A percentile compares a stretch with the other conserved stretches of the same genome.
Evolutionary conservation across 30 jellyfish, hydroid and myxozoan genomes (phyloP).

Genomic region (Mastigias papua): DNA sequence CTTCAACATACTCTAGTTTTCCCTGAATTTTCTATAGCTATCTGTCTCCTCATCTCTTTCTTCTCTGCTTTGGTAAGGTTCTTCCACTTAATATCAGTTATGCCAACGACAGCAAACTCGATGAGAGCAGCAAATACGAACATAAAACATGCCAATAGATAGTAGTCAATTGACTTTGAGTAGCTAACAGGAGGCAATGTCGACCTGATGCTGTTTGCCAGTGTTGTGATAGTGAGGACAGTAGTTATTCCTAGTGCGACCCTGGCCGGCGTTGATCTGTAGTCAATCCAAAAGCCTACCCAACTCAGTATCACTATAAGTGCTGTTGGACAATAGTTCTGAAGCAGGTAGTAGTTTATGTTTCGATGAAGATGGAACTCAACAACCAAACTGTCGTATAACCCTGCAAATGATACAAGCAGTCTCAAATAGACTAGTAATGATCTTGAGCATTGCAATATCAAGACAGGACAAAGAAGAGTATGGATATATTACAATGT

Average conservation of each 20-base stretch:
- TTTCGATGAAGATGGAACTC: constrained; percentile 78
- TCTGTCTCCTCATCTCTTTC: constrained; percentile 14
- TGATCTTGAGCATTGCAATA: too few species aligned
- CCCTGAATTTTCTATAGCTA: not conserved
- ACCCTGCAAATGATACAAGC: too few species aligned
- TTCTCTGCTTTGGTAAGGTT: constrained; percentile 31
- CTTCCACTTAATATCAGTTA: constrained; percentile 84
- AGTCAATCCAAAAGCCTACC: constrained; percentile 96
- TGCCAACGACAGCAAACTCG: constrained; percentile 89
- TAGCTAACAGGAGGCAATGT: constrained; percentile 82
- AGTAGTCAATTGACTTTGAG: constrained; percentile 79
- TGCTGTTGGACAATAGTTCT: constrained; percentile 79
- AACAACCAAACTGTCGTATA: constrained; percentile 65
- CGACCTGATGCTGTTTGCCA: constrained; percentile 83
- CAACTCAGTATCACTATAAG: constrained; percentile 84
- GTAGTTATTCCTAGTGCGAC: constrained; percentile 95
- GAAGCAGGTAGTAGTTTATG: constrained; percentile 77
- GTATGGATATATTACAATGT: too few species aligned
- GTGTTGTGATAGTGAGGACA: constrained; percentile 83
- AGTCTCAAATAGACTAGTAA: too few species aligned
- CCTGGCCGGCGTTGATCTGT: constrained; percentile 94
- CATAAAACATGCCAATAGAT: constrained; percentile 83
- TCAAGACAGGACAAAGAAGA: not conserved
- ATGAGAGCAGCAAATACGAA: constrained; percentile 89
- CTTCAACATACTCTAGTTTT: not conserved